Evolutionary conservation across 2,888 invertebrate species (phyloP), one percentile per base, ranked within the genome.

Genomic region (Catocala fraxini): DNA sequence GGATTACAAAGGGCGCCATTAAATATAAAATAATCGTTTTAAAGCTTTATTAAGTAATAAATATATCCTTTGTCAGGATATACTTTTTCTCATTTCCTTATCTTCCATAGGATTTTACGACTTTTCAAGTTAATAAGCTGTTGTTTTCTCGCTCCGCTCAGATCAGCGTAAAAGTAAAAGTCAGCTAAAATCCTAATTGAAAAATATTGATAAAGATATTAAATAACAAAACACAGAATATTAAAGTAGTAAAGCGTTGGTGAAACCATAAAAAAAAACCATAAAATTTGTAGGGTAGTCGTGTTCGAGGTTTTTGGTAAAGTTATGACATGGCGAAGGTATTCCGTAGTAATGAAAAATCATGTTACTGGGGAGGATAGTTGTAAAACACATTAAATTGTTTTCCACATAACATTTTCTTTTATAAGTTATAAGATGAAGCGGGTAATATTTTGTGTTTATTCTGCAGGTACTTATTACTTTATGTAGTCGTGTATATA

Each of bases 361-460:
- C 83, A 88, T 87, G 85, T 83, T 75, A 80, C 73, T 57, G 70
- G 73, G 79, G 72, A 79, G 76, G 68, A 78, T 84, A 83, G 87
- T 86, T 86, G 80, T 88, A 83, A 84, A 87, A 86, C 77, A 78
- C 82, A 78, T 83, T 86, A 84, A 86, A 86, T 85, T 75, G 81
- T 79, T 84, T 81, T 71, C 73, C 64, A 70, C 68, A 56, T 70
- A 69, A 68, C 59, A 63, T 58, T 56, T 49, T 39, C 39, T 56
- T 70, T 62, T 54, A 13, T 59, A 76, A 74, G 67, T 54, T 5
- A 74, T 25, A 55, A 59, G 56, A 61, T 48, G 7, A 0, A 9
- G 55, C 45, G 56, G 39, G 35, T 25, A 1, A 25, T 25, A 25
- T 25, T 25, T 25, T 15, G n/a, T n/a, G n/a, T 25, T 25, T 25